These are phyloP conservation scores for Anolis sagrei DNA, from an alignment of 2,113 vertebrate species.

Conservation along the genomic window DNA sequence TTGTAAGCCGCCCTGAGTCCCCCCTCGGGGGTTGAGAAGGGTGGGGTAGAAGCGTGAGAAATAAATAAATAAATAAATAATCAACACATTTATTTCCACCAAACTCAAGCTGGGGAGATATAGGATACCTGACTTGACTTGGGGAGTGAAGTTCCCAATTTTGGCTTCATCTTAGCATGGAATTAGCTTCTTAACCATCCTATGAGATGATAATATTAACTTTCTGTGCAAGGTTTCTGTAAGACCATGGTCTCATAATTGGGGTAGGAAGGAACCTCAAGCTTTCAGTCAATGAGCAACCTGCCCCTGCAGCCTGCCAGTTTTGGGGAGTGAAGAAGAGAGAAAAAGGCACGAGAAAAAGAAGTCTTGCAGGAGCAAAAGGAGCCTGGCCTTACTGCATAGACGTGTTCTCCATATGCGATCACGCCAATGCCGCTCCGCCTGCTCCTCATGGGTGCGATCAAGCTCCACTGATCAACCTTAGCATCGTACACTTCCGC, in stretches of 20 bases:
- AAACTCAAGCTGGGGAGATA: background rate
- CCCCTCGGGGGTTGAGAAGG: too few relatives aligned
- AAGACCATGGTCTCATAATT: too few relatives aligned
- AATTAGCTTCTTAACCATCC: background rate
- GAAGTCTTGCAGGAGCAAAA: too few relatives aligned
- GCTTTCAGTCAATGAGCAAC: too few relatives aligned
- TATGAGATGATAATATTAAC: background rate
- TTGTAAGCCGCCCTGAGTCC: too few relatives aligned
- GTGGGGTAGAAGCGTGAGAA: too few relatives aligned
- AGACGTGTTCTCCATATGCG: slow-evolving; percentile 77
- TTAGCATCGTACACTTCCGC: slow-evolving; percentile 79
- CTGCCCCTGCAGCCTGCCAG: background rate
- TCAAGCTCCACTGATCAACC: slow-evolving; percentile 80
- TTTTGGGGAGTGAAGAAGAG: background rate
- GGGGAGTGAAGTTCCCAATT: background rate
- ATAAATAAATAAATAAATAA: too few relatives aligned
- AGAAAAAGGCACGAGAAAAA: background rate
- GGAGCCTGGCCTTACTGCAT: slow-evolving; percentile 75
- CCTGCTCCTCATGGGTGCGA: slow-evolving; percentile 82
- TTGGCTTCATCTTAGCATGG: background rate
- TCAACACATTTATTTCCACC: background rate
- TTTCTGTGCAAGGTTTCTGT: too few relatives aligned
- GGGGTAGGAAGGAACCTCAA: too few relatives aligned
- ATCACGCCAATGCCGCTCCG: slow-evolving; percentile 84
- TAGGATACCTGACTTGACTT: background rate